Base-by-base conservation (phyloP, 1,140 invertebrate genomes). In the Papilio polytes region DNA sequence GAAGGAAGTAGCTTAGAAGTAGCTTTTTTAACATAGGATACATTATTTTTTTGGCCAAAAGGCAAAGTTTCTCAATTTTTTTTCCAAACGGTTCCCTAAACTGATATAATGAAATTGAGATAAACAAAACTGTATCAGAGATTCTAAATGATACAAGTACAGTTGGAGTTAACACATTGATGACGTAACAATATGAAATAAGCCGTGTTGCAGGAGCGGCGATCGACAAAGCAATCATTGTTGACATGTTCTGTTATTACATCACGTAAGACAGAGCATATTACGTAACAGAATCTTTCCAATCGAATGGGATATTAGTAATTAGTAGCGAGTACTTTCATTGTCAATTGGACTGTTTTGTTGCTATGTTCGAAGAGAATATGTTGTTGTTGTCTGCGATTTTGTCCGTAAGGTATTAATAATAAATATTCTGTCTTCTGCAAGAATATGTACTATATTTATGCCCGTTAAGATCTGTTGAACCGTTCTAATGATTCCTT, bases 161-260 rank as follows among this genome's bases (percentile, higher is more conserved):
- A 70, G 36, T 72, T 18, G 9, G 6, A 73, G 18, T n/a, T 46
- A 44, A 46, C 41, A 73, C 41, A 44, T 44, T 7, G 46, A 9
- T 76, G 74, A 76, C 46, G 20, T 51, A 76, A 76, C 41, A 76
- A 9, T 76, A 76, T 76, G 74, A 76, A 76, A 76, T 76, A 76
- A 76, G 8, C 44, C 53, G 12, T 20, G 44, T 22, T 41, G n/a
- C 74, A 51, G 74, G 12, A 46, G 15, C 41, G 44, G 74, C 74
- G 72, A 44, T 76, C 74, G 44, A 76, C 74, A 76, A 76, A 76
- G 74, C 74, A 76, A 76, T 74, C 72, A 74, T 74, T 74, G 72
- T 74, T 74, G 72, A 74, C 72, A 74, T 74, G 63, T 70, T 70
- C 63, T 70, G 63, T 70, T 66, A 26, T 66, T 70, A 70, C 63